Evolutionary conservation across 2,113 vertebrate genomes (phyloP).

Genomic region (Archilochus colubris): DNA sequence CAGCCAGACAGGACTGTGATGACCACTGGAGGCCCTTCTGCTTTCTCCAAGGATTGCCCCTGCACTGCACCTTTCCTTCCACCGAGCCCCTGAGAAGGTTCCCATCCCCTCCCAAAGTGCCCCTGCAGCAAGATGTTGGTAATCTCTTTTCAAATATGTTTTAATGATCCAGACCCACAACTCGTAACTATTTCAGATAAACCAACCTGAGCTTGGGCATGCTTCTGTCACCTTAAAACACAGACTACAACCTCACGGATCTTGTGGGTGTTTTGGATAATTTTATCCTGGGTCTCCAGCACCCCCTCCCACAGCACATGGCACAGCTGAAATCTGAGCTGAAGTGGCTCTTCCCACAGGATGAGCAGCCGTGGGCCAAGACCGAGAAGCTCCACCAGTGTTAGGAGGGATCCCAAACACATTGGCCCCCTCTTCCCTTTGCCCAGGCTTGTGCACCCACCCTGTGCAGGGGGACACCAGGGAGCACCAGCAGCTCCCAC

Average conservation of each 20-base stretch:
- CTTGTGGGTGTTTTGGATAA: slow-evolving; percentile 16
- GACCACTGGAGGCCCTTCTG: background rate
- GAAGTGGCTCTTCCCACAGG: background rate
- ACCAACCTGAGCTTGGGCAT: background rate
- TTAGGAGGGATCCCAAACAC: background rate
- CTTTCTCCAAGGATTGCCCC: accelerated
- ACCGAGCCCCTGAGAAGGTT: accelerated
- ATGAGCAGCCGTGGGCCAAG: accelerated
- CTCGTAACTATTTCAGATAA: background rate
- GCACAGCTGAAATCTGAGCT: background rate
- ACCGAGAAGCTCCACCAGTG: accelerated
- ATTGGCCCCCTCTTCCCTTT: background rate
- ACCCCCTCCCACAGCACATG: background rate
- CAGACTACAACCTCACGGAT: background rate
- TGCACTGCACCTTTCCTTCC: background rate
- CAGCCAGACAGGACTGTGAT: background rate
- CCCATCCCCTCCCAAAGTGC: accelerated
- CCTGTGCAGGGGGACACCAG: background rate
- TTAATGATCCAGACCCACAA: background rate
- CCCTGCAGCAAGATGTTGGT: accelerated
- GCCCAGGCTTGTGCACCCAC: background rate
- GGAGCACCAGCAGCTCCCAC: background rate
- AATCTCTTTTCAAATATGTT: accelerated
- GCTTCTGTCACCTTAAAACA: background rate
- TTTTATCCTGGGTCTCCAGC: background rate